These are phyloP conservation scores for Porites cylindrica DNA, from an alignment of 92 coral and sea anemone species.

Conservation along the genomic window DNA sequence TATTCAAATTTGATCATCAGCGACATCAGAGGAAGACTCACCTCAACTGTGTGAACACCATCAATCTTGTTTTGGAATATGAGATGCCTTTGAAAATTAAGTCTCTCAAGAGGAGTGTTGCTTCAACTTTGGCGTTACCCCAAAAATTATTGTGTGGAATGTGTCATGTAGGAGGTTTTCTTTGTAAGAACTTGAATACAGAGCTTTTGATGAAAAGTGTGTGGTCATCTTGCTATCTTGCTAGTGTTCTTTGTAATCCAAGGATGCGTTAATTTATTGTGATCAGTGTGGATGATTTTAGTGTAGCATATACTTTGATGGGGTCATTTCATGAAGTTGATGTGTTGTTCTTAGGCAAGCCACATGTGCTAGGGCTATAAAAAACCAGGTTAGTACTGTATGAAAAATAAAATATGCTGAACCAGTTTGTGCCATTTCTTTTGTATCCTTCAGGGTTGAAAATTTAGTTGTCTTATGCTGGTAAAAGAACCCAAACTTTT, in stretches of 20 bases:
- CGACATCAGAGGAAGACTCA: no score
- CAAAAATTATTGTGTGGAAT: conserved; percentile 14
- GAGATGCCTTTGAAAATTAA: no score
- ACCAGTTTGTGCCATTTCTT: neutral
- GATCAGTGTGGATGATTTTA: conserved; percentile 15
- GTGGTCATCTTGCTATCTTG: conserved; percentile 33
- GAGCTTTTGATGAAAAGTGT: conserved; percentile 10
- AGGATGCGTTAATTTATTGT: conserved; percentile 1
- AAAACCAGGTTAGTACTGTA: conserved; percentile 60
- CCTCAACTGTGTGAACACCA: no score
- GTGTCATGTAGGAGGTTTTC: neutral
- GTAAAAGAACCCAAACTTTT: no score
- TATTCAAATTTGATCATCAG: no score
- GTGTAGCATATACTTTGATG: conserved; percentile 16
- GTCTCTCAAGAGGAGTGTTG: no score
- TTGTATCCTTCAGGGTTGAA: no score
- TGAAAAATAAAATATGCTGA: neutral
- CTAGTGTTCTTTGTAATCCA: conserved; percentile 18
- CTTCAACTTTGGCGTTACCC: neutral
- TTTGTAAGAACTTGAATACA: neutral
- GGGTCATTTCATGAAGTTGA: conserved; percentile 32
- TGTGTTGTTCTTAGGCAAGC: conserved; percentile 59
- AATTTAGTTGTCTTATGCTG: no score
- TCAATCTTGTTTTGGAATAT: no score
- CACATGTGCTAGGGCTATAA: conserved; percentile 28